Conservation (phyloP, 2,113 vertebrate genomes). For the Melanerpes aurifrons region DNA sequence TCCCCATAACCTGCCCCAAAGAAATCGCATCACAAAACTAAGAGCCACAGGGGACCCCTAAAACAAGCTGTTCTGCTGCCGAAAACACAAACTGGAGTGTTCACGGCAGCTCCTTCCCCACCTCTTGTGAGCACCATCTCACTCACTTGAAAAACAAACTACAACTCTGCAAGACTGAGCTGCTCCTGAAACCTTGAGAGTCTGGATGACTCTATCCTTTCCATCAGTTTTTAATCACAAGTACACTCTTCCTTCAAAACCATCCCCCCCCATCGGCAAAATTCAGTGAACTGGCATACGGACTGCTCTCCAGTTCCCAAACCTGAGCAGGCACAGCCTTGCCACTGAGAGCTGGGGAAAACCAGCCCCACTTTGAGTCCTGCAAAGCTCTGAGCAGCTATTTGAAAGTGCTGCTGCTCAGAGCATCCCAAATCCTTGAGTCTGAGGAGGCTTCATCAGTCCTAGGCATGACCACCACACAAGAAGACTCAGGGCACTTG, state of each 20-base stretch:
- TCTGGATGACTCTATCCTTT: neutral
- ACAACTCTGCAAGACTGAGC: too few relatives aligned
- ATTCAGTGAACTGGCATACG: neutral
- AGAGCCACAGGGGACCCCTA: neutral
- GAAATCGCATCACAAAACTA: neutral
- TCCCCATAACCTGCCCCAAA: neutral
- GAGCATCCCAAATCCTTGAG: neutral
- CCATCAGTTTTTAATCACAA: neutral
- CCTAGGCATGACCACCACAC: too few relatives aligned
- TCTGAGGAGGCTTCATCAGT: neutral
- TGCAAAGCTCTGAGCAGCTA: neutral
- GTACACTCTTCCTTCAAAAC: neutral
- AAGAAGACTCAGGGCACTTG: neutral
- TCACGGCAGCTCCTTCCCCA: neutral
- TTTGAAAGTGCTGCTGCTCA: neutral
- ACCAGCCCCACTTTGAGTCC: rapidly evolving
- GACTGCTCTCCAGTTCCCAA: neutral
- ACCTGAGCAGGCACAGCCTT: neutral
- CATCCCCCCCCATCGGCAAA: neutral
- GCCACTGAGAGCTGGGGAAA: neutral
- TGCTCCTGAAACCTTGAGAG: neutral
- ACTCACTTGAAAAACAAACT: neutral
- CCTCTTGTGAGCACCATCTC: neutral
- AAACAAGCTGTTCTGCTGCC: neutral
- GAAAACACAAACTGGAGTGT: neutral